Evolutionary conservation across 2,888 invertebrate species (phyloP), one percentile per base, ranked within the genome.

Genomic region (Caprella mutica): DNA sequence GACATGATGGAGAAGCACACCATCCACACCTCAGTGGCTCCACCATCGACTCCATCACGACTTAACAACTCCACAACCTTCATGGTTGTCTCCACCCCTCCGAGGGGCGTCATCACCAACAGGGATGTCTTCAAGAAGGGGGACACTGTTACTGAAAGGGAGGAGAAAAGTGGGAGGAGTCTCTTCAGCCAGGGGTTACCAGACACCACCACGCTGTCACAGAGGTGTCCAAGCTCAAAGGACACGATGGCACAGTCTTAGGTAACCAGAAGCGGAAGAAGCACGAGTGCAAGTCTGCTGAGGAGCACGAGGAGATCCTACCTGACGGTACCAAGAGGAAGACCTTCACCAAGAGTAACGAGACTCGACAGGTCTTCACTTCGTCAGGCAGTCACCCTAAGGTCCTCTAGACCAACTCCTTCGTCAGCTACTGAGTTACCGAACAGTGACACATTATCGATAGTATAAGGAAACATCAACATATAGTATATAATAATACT

Each of bases 291-390:
- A 56, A 57, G 38, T 57, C 64, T 33, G 57, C 57, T 51, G 64
- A 60, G 9, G 51, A 40, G n/a, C 43, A 55, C 43, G 60, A 64
- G 46, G 58, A 58, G 51, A 23, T 54, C 17, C 52, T 64, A 5
- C 64, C 64, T 9, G 64, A 64, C 48, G 64, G 64, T 39, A 58
- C 64, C 55, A 64, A 64, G 29, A 38, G 54, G 19, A 60, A 48
- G 23, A 64, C 58, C 51, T 64, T 64, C 56, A 64, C 64, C 50
- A 64, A 64, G 58, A 60, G 53, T 29, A 60, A 64, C 56, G 64
- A 64, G 53, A 64, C 64, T 3, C 55, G 56, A 35, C 57, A 64
- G 43, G 60, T 57, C 5, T 60, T 46, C 51, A 60, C 57, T 17
- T 59, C 53, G 14, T 59, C 58, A 42, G 52, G 55, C 39, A 58